Conservation (phyloP, 1,140 invertebrate species). For the Eupristina koningsbergeri region DNA sequence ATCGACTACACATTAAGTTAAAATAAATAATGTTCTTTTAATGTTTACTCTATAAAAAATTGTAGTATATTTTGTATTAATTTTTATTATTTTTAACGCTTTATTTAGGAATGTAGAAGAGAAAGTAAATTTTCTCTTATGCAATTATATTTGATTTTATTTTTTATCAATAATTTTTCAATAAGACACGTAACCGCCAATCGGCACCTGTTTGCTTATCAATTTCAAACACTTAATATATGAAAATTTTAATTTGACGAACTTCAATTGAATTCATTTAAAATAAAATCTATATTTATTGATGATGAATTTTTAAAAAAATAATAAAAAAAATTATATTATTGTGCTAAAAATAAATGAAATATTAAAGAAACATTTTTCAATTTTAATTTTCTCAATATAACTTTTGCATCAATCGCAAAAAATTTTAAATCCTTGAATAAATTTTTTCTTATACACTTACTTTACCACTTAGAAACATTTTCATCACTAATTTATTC, state of each 20-base stretch:
- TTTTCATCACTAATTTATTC: background rate
- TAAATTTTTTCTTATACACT: background rate
- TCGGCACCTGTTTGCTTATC: background rate
- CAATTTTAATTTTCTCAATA: background rate
- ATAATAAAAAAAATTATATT: background rate
- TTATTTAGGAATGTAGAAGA: slow-evolving; percentile 50
- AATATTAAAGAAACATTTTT: background rate
- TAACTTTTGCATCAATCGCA: slow-evolving; percentile 11
- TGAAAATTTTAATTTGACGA: background rate
- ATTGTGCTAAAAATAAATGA: background rate
- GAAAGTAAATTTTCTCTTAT: slow-evolving; percentile 39
- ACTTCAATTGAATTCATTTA: no score
- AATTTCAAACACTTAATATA: background rate
- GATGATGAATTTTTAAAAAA: background rate
- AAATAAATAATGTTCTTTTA: slow-evolving; percentile 33
- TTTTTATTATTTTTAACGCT: slow-evolving; percentile 20
- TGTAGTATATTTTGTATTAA: slow-evolving; percentile 23
- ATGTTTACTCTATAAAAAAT: slow-evolving; percentile 31
- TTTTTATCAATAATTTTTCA: slow-evolving; percentile 22
- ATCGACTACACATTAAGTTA: slow-evolving; percentile 35
- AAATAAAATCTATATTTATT: no score
- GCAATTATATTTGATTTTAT: slow-evolving; percentile 30
- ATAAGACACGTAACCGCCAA: slow-evolving; percentile 34
- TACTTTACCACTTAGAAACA: background rate
- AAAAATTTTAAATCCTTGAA: background rate